Conservation (phyloP, 2,113 vertebrate species). For the Porphyrio hochstetteri region DNA sequence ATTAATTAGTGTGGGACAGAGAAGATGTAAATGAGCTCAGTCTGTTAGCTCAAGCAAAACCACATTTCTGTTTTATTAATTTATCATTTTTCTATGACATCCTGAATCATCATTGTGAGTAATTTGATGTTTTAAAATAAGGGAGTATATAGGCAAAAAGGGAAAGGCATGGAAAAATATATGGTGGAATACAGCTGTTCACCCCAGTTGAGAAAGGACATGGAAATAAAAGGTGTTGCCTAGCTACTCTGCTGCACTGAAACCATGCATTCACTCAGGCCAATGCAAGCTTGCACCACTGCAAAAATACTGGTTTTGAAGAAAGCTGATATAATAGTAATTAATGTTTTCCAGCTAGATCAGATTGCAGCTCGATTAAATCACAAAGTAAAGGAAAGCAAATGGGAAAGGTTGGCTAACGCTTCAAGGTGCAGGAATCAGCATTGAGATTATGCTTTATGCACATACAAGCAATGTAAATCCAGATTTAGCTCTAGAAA, state of each 20-base stretch:
- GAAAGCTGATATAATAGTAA: neutral
- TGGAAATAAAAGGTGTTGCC: neutral
- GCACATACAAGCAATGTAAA: neutral
- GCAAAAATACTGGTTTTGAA: neutral
- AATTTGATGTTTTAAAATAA: neutral
- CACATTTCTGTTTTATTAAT: neutral
- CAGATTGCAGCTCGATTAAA: neutral
- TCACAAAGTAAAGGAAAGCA: neutral
- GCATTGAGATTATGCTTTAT: fast-evolving
- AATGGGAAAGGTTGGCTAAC: neutral
- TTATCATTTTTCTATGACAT: neutral
- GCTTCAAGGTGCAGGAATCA: neutral
- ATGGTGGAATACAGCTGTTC: neutral
- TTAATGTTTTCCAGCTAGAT: neutral
- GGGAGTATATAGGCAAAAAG: neutral
- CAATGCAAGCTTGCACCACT: neutral
- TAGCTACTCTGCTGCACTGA: neutral
- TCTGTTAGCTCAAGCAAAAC: neutral
- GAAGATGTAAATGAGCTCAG: neutral
- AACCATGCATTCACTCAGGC: neutral
- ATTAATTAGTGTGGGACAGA: neutral
- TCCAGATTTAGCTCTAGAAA: neutral
- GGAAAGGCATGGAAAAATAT: neutral
- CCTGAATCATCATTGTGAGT: neutral
- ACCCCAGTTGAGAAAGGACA: neutral